Evolutionary conservation across 2,113 vertebrate genomes (phyloP), one percentile per base, ranked within the genome.

Genomic region (Progne subis): DNA sequence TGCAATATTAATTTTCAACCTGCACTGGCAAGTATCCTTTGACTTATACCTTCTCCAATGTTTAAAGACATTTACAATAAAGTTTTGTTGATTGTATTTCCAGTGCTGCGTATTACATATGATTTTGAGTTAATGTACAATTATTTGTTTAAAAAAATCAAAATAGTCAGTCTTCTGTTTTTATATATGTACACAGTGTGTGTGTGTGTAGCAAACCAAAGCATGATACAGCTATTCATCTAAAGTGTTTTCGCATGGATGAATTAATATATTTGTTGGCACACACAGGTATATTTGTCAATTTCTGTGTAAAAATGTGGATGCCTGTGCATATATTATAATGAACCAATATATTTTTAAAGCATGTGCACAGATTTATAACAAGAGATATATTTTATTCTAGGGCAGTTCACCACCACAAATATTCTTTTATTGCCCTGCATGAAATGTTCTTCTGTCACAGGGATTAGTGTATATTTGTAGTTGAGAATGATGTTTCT

Each of bases 121-220:
- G 29, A 44, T 37, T 41, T 28, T 69, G 15, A 17, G 25, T 70
- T 53, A 56, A 17, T 6, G 57, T 16, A 31, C 1, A 34, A 37
- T 31, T 50, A 63, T 26, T 13, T 49, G 7, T 79, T 79, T 59
- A 43, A 63, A 89, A 49, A 59, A 61, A 12, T 8, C 8, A 83
- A 90, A 59, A 34, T 44, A 70, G 10, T 61, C 8, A 23, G 28
- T 49, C 12, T 59, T 82, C 28, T 49, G 5, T 4, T 55, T 53
- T 52, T 39, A 29, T 34, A 31, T 56, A 14, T 32, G 6, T 21
- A 32, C 4, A 34, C 0, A n/a, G n/a, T n/a, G 1, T 13, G 6
- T 56, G 18, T 56, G 18, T 61, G 44, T 63, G 20, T 14, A 57
- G 14, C 16, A 55, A 65, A n/a, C 6, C 7, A 37, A 81, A 70